These are phyloP conservation scores for Gambusia holbrooki DNA, from an alignment of 2,113 vertebrate genomes.

Conservation along the genomic window DNA sequence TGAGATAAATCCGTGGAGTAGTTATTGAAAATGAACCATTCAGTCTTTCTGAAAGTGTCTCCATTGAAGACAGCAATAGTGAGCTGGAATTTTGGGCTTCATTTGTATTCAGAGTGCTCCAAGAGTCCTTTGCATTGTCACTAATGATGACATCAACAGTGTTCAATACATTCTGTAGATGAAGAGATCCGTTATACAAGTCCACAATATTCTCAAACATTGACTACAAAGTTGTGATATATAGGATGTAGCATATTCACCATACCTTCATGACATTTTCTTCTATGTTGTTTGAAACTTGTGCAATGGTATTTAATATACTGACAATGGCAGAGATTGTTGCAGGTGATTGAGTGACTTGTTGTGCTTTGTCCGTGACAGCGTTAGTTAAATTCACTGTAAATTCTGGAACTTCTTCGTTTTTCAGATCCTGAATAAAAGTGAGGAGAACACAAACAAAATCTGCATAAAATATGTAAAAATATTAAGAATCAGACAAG, in stretches of 20 bases:
- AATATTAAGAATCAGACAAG: no score
- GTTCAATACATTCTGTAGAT: slow-evolving; percentile 71
- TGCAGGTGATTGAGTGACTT: slow-evolving; percentile 42
- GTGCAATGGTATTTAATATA: slow-evolving; percentile 57
- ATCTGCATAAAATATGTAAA: no score
- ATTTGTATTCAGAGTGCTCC: slow-evolving; percentile 60
- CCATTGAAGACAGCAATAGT: slow-evolving; percentile 76
- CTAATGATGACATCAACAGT: slow-evolving; percentile 65
- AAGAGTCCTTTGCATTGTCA: slow-evolving; percentile 42
- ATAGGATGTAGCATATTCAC: background rate
- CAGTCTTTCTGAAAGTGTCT: slow-evolving; percentile 70
- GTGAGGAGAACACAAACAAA: background rate
- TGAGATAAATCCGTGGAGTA: slow-evolving; percentile 54
- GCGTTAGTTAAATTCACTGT: background rate
- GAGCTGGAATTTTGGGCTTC: slow-evolving; percentile 64
- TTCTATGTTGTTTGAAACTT: slow-evolving; percentile 10
- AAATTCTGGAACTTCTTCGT: slow-evolving; percentile 23
- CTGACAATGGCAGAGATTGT: slow-evolving; percentile 62
- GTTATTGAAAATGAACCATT: slow-evolving; percentile 2
- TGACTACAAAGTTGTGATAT: background rate
- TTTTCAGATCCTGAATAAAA: slow-evolving; percentile 49
- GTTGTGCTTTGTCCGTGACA: background rate
- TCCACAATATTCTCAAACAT: background rate
- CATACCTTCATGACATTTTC: slow-evolving; percentile 52
- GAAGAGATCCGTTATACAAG: slow-evolving; percentile 1